Evolutionary conservation across 2,113 vertebrate genomes (phyloP).

Genomic region (Irena cyanogastra): DNA sequence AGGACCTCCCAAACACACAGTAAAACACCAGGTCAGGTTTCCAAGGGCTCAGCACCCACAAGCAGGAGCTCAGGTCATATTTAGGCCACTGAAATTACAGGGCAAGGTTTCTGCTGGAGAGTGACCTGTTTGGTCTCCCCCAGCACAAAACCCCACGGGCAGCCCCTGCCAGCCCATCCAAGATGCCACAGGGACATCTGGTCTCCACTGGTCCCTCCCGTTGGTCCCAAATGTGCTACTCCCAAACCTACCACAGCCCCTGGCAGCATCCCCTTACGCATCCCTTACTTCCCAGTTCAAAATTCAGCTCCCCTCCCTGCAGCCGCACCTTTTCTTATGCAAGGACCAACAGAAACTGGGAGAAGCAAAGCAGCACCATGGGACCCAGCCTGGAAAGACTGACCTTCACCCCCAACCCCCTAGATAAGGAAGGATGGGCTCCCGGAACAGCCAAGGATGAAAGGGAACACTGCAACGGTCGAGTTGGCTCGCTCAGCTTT

Average conservation of each 20-base stretch:
- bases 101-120: background rate
- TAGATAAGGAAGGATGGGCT: background rate
- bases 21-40: background rate
- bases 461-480: accelerated
- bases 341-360: background rate
- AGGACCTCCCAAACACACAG: constrained; percentile 15
- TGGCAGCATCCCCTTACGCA: background rate
- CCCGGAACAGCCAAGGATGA: background rate
- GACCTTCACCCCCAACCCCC: background rate
- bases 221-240: background rate
- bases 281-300: background rate
- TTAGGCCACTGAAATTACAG: constrained; percentile 45
- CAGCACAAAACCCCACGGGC: background rate
- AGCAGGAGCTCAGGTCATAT: background rate
- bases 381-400: accelerated
- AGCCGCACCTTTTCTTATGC: background rate
- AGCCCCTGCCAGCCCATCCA: background rate
- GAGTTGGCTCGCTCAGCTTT: background rate
- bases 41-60: constrained; percentile 19
- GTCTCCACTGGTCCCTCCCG: background rate
- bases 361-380: background rate
- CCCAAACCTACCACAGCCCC: background rate
- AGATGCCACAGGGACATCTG: accelerated
- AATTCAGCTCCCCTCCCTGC: background rate
- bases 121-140: background rate